Conservation (phyloP, 2,888 invertebrate species). For the Zygothrica quintamaculata region DNA sequence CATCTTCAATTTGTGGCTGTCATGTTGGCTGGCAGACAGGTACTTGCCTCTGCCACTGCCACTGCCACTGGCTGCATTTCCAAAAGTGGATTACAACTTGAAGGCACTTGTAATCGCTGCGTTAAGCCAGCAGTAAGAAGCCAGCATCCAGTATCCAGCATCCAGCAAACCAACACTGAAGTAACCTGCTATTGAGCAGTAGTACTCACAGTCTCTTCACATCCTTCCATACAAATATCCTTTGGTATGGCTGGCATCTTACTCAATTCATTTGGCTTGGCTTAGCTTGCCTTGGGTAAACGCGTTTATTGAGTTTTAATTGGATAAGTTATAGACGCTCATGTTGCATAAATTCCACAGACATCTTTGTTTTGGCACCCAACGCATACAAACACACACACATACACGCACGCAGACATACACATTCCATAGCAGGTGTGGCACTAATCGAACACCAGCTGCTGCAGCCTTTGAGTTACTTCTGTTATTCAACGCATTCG, state of each 20-base stretch:
- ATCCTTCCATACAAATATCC: slow-evolving; percentile 25
- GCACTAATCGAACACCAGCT: no score
- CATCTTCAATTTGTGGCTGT: slow-evolving; percentile 82
- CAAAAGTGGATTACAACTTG: slow-evolving; percentile 80
- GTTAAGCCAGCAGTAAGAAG: slow-evolving; percentile 67
- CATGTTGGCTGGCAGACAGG: slow-evolving; percentile 62
- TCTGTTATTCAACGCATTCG: slow-evolving; percentile 57
- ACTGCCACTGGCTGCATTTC: slow-evolving; percentile 69
- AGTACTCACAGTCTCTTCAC: slow-evolving; percentile 13
- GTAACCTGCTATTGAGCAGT: slow-evolving; percentile 65
- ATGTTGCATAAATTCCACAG: slow-evolving; percentile 79
- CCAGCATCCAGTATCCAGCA: slow-evolving; percentile 23
- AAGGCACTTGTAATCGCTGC: slow-evolving; percentile 81
- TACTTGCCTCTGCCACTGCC: slow-evolving; percentile 22
- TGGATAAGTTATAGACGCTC: slow-evolving; percentile 80
- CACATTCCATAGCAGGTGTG: slow-evolving; percentile 8
- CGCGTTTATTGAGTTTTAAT: slow-evolving; percentile 81
- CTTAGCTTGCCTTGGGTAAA: slow-evolving; percentile 32
- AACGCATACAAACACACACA: neutral
- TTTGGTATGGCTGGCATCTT: slow-evolving; percentile 52
- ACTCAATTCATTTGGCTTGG: neutral
- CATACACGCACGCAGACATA: neutral
- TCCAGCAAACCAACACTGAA: slow-evolving; percentile 6
- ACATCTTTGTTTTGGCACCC: slow-evolving; percentile 67
- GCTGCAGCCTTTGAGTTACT: slow-evolving; percentile 35